Conservation (phyloP, 2,113 vertebrate genomes). For the Cariama cristata region DNA sequence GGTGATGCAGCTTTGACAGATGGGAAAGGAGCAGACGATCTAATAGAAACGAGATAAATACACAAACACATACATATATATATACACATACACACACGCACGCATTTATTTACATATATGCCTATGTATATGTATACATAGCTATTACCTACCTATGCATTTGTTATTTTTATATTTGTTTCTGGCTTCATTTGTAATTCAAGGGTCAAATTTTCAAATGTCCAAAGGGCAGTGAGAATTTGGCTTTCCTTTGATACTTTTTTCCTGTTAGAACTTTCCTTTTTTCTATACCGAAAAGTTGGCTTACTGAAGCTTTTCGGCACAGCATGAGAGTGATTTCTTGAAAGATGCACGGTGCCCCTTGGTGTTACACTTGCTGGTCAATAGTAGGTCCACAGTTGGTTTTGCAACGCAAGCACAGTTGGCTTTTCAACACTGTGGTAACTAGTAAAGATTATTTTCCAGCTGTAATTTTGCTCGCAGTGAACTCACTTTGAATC, state of each 20-base stretch:
- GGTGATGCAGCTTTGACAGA: neutral
- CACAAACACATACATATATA: neutral
- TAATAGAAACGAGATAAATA: neutral
- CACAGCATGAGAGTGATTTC: neutral
- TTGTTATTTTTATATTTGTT: neutral
- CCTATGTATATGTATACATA: neutral
- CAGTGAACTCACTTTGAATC: neutral
- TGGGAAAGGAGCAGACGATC: neutral
- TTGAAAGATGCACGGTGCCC: neutral
- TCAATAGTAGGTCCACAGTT: neutral
- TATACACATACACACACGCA: rapidly evolving
- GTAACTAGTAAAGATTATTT: neutral
- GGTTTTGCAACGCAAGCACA: neutral
- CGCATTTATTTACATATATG: no score
- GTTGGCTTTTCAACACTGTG: neutral
- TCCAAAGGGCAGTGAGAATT: neutral
- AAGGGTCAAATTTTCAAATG: neutral
- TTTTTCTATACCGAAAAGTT: neutral
- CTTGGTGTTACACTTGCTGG: neutral
- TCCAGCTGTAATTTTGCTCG: neutral
- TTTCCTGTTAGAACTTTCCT: neutral
- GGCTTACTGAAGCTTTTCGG: neutral
- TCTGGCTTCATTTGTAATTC: neutral
- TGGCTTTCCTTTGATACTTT: neutral
- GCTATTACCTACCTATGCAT: neutral